These are phyloP conservation scores for Scaptomyza cyrtandrae DNA, from an alignment of 2,888 invertebrate species.

Conservation along the genomic window DNA sequence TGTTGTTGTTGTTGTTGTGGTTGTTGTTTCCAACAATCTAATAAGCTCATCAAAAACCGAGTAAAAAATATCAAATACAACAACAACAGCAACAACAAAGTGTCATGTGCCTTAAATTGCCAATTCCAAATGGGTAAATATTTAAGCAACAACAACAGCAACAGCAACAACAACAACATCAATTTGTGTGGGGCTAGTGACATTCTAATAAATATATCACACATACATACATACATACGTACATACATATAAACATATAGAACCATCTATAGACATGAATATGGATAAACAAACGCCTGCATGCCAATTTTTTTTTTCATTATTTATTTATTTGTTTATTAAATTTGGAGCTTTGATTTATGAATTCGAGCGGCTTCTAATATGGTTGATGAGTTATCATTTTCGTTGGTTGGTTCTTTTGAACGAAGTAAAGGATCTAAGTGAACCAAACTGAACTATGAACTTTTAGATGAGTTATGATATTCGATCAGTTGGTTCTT, in stretches of 20 bases:
- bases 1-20: not conserved
- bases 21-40: not conserved
- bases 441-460: no score
- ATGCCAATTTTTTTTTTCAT: slow-evolving; percentile 16
- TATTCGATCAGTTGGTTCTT: no score
- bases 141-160: slow-evolving; percentile 60
- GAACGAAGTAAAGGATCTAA: no score
- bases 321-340: slow-evolving; percentile 10
- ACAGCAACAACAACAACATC: slow-evolving; percentile 40
- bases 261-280: slow-evolving; percentile 17
- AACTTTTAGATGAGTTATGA: no score
- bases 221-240: not conserved
- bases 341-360: slow-evolving; percentile 37
- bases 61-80: not conserved
- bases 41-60: not conserved
- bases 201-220: slow-evolving; percentile 45
- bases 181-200: slow-evolving; percentile 36
- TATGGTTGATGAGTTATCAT: not conserved
- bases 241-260: not conserved
- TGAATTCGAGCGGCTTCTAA: slow-evolving; percentile 21
- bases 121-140: slow-evolving; percentile 73
- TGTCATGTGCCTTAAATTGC: slow-evolving; percentile 80
- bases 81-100: slow-evolving; percentile 34
- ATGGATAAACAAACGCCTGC: slow-evolving; percentile 54
- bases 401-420: no score